Percentiles rank a stretch among this genome's conserved stretches.
Conservation (phyloP, 1,140 invertebrate species). For the Aphelinus atriplicis region DNA sequence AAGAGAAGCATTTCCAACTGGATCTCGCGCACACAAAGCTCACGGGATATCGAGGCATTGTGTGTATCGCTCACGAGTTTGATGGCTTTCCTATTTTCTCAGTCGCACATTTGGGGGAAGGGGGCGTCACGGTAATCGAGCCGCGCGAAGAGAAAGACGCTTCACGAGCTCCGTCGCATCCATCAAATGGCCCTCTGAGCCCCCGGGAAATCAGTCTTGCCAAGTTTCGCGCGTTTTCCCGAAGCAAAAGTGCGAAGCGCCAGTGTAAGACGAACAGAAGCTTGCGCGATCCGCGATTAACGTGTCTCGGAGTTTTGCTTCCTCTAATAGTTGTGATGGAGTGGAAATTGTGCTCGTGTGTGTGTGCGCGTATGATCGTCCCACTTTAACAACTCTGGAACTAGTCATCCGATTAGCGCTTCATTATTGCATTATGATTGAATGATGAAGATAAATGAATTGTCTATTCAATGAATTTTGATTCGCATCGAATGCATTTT, state of each 20-base stretch:
- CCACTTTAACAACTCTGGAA: too few species aligned
- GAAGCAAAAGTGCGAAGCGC: background rate
- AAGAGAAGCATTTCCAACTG: slow-evolving; percentile 9
- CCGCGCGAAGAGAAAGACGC: background rate
- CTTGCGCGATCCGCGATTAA: too few species aligned
- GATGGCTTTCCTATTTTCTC: slow-evolving; percentile 19
- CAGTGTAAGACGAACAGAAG: background rate
- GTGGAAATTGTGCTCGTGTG: too few species aligned
- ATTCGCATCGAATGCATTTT: too few species aligned
- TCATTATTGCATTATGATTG: too few species aligned
- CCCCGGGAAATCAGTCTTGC: slow-evolving; percentile 8
- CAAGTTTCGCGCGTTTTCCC: background rate
- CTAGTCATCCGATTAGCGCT: too few species aligned
- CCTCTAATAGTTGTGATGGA: too few species aligned
- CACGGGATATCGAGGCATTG: background rate
- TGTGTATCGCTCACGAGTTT: slow-evolving; percentile 3
- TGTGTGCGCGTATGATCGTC: too few species aligned
- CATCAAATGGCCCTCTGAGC: slow-evolving; percentile 15
- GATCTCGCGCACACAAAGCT: background rate
- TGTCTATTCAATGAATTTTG: too few species aligned
- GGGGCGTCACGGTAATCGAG: background rate
- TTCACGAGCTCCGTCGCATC: slow-evolving; percentile 8
- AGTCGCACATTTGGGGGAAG: too few species aligned
- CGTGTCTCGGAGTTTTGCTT: too few species aligned
- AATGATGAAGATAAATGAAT: too few species aligned